A percentile compares a stretch with the other conserved stretches of the same genome.
These are phyloP conservation scores for Argyresthia goedartella DNA, from an alignment of 2,888 invertebrate species.

Conservation along the genomic window DNA sequence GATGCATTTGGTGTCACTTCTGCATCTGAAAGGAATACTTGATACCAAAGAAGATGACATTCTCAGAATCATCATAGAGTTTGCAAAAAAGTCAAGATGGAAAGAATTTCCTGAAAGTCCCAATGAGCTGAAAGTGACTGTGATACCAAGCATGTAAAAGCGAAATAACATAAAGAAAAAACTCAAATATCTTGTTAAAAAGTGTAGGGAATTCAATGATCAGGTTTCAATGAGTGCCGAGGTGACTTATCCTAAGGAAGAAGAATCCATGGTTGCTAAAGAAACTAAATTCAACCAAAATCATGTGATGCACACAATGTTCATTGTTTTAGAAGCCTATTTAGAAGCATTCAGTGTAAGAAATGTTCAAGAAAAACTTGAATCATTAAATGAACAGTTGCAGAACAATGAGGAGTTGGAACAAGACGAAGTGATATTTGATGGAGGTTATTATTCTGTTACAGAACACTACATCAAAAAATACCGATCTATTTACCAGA, in stretches of 20 bases:
- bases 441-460: constrained; percentile 28
- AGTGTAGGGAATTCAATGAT: constrained; percentile 3
- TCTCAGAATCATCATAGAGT: constrained; percentile 29
- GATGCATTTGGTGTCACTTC: constrained; percentile 33
- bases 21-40: constrained; percentile 30
- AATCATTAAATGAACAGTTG: constrained; percentile 31
- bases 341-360: constrained; percentile 43
- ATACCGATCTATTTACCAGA: constrained; percentile 35
- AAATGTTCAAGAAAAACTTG: constrained; percentile 35
- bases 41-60: constrained; percentile 29
- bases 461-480: constrained; percentile 41
- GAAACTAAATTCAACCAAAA: constrained; percentile 17
- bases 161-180: constrained; percentile 25
- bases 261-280: not conserved
- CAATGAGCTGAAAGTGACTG: constrained; percentile 18
- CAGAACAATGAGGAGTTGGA: constrained; percentile 9
- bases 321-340: constrained; percentile 40
- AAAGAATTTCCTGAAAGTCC: constrained; percentile 20
- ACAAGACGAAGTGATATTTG: constrained; percentile 11
- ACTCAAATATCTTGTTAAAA: constrained; percentile 25
- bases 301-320: constrained; percentile 35
- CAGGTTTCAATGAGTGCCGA: not conserved
- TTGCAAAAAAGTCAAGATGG: constrained; percentile 32
- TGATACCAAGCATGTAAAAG: constrained; percentile 15
- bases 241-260: constrained; percentile 1